These are phyloP conservation scores for Drosophila neonasuta DNA, from an alignment of 2,888 invertebrate species.

Conservation along the genomic window DNA sequence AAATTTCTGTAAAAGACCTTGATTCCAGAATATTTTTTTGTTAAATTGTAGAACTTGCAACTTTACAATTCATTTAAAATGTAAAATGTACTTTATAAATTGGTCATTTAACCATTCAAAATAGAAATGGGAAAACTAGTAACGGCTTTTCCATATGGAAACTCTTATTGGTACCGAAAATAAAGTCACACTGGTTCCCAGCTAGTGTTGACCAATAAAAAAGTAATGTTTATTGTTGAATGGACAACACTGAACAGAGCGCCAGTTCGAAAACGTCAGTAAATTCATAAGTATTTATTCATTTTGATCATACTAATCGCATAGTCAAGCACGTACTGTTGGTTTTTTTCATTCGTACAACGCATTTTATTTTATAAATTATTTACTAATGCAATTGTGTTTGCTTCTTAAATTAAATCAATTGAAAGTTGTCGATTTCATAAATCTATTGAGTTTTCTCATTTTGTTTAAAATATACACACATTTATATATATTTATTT, in stretches of 20 bases:
- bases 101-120: background rate
- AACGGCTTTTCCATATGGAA: background rate
- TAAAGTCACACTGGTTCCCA: background rate
- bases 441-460: slow-evolving; percentile 33
- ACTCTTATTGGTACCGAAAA: no score
- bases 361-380: slow-evolving; percentile 33
- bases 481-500: slow-evolving; percentile 30
- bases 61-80: no score
- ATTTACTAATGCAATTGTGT: slow-evolving; percentile 24
- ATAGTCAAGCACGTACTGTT: slow-evolving; percentile 6
- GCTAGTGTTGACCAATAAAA: background rate
- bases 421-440: slow-evolving; percentile 32
- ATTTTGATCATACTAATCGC: slow-evolving; percentile 2
- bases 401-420: slow-evolving; percentile 39
- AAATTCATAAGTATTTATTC: slow-evolving; percentile 9
- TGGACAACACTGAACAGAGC: slow-evolving; percentile 4
- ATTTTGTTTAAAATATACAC: slow-evolving; percentile 38
- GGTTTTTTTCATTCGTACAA: slow-evolving; percentile 12
- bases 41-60: no score
- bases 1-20: background rate
- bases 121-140: background rate
- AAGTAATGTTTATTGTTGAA: background rate
- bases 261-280: background rate
- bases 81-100: background rate
- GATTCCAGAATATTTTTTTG: no score